Evolutionary conservation across 2,797 vertebrate species (phyloP), one percentile per base, ranked within the genome.

Genomic region (Pampus argenteus): DNA sequence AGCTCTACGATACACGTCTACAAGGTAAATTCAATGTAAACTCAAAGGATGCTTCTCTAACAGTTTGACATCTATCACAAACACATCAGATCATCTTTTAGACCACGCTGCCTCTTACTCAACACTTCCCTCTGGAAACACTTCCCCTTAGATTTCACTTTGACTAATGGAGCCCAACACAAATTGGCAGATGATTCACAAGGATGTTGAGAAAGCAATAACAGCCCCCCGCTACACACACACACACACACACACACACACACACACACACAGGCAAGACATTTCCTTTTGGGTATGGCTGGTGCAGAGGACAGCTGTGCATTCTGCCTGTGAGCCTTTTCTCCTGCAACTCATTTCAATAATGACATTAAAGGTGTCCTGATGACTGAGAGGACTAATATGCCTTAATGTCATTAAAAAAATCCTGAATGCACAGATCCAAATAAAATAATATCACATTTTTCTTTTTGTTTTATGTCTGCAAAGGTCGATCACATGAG

Each of bases 121-220:
- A 66, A 76, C 60, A 50, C 68, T 54, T 64, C 51, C 72, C 65
- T 31, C 23, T 18, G 26, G 61, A 77, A 76, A 69, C 67, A n/a
- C 65, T 68, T 77, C 64, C 72, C 20, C 25, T 84, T 25, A 65
- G 65, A 66, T 55, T 65, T 78, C 69, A 55, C 69, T 78, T 61
- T 69, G 76, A 83, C 61, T 74, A 70, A 85, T 82, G 83, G 76
- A 76, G 74, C 76, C 22, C 66, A 58, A 45, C 74, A 59, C 70
- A 66, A 78, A 84, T 83, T 79, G 84, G 71, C 81, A 79, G 66
- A 72, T 82, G 78, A 86, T 72, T 83, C 81, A 74, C 64, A 77
- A 54, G 69, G 65, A 74, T 76, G 82, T 69, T 71, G 79, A 82
- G 62, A 74, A 79, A 65, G 71, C 82, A 76, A 78, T 82, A 83